A percentile compares a stretch with the other conserved stretches of the same genome.
phyloP scores from a whole-genome alignment of 2,888 invertebrate species.

The Callinectes sapidus region DNA sequence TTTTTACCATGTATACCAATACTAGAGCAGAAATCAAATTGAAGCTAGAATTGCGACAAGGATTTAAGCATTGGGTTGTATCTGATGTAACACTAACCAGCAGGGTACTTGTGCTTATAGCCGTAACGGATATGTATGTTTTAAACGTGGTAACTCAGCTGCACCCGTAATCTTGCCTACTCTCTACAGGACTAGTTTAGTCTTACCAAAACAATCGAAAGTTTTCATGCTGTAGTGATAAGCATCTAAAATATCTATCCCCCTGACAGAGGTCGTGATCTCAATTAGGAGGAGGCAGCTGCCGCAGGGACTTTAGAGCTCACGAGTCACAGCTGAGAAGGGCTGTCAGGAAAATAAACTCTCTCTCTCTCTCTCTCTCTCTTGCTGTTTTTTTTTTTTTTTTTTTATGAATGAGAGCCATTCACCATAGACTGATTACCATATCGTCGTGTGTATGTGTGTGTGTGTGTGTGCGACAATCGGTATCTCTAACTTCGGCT shows the following conservation, averaged over 20 bases:
- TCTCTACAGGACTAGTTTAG: not conserved
- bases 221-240: not conserved
- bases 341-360: not conserved
- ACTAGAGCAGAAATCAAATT: not conserved
- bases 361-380: not conserved
- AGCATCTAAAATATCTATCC: not conserved
- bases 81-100: not conserved
- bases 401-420: not conserved
- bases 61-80: not conserved
- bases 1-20: no score
- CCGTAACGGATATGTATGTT: not conserved
- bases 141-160: not conserved
- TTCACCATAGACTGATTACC: not conserved
- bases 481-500: not conserved
- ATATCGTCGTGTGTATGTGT: conserved; percentile 30
- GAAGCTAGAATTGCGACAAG: not conserved
- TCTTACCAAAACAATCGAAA: not conserved
- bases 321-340: not conserved
- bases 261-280: not conserved
- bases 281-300: not conserved
- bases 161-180: not conserved
- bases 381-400: not conserved
- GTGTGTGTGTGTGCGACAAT: conserved; percentile 9
- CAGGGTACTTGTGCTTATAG: not conserved
- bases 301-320: not conserved